These are phyloP conservation scores for Paralichthys olivaceus DNA, from an alignment of 2,113 vertebrate species.

Conservation along the genomic window DNA sequence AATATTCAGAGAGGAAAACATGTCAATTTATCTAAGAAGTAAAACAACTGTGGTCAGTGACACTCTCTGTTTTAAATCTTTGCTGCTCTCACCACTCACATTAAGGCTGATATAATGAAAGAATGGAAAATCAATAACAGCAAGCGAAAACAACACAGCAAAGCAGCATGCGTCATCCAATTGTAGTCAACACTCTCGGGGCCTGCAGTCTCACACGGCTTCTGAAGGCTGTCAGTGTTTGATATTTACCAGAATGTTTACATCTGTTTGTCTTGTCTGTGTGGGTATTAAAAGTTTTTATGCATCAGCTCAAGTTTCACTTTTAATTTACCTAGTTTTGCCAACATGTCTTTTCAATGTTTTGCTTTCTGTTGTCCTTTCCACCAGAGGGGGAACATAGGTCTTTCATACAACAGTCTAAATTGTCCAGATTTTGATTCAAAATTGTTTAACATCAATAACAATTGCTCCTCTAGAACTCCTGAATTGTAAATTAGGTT, in stretches of 20 bases:
- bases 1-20: conserved; percentile 26
- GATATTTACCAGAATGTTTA: conserved; percentile 67
- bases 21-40: conserved; percentile 18
- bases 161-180: conserved; percentile 39
- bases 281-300: conserved; percentile 48
- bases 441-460: conserved; percentile 2
- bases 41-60: conserved; percentile 36
- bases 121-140: conserved; percentile 30
- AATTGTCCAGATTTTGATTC: conserved; percentile 24
- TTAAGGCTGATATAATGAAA: conserved; percentile 36
- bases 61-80: conserved; percentile 30
- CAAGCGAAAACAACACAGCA: conserved; percentile 13
- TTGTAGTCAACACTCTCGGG: conserved; percentile 51
- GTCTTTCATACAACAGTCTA: conserved; percentile 42
- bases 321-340: conserved; percentile 45
- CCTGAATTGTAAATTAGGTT: conserved; percentile 42
- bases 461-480: conserved; percentile 13
- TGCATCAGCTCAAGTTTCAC: conserved; percentile 46
- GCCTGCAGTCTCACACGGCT: conserved; percentile 45
- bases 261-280: conserved; percentile 67
- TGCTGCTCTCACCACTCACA: conserved; percentile 28
- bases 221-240: conserved; percentile 62
- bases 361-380: conserved; percentile 34
- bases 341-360: conserved; percentile 26
- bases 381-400: conserved; percentile 21